Base-by-base conservation (phyloP, 1,140 invertebrate species). In the Chrysoperla carnea region DNA sequence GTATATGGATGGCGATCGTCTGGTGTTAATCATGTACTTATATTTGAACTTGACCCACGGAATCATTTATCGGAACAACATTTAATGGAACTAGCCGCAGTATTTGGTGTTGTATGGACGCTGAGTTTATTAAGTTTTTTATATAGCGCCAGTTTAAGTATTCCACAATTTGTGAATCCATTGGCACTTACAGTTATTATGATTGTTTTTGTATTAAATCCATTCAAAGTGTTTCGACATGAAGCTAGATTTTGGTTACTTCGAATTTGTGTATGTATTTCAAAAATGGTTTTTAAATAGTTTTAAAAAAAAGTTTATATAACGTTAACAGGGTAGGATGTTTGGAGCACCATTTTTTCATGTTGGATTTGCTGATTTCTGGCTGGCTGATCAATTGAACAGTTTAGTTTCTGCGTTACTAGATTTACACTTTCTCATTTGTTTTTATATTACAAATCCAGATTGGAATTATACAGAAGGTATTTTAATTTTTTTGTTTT, bases 11-110 rank as follows among this genome's bases (percentile, higher is more conserved):
- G 87, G 87, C 67, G 85, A 41, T 80, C 78, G 36, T 85, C 84
- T 1, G 88, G 89, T 12, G 85, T 90, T 9, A 90, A 94, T 61
- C 89, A 94, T 60, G 88, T 94, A 1, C 70, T 93, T 0, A 94
- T 93, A 46, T 93, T 94, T 55, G 90, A 93, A 61, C 64, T 94
- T 27, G 85, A 93, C 66, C 89, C 89, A 1, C 64, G 89, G 39
- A 84, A 89, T 61, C 88, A 93, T 66, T 60, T 78, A 1, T 76
- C 84, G 2, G 85, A 90, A 56, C 83, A 88, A 52, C 81, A 91
- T 52, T 64, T 93, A 1, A 81, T 93, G 67, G 87, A 93, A 69
- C 65, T 92, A 47, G 82, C 87, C 0, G 73, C 81, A 1, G 78
- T 89, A 40, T 76, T 92, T 55, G 82, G 84, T 17, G 80, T 91